Conservation (phyloP, 2,888 invertebrate species). For the Formica aserva region DNA sequence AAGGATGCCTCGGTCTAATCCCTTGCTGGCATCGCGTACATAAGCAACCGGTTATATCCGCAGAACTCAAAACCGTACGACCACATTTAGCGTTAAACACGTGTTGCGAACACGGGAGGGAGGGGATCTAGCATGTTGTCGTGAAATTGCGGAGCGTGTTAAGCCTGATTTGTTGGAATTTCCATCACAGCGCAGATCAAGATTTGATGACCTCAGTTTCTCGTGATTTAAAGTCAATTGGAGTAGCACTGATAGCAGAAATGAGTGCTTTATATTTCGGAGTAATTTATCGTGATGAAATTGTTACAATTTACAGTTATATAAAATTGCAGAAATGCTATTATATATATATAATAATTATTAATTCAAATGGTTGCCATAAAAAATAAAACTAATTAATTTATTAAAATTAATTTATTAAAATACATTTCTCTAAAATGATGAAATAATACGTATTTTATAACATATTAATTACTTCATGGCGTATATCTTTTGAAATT, state of each 20-base stretch:
- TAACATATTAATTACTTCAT: background rate
- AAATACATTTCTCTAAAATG: background rate
- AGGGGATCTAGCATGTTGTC: background rate
- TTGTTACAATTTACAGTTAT: background rate
- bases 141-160: conserved; percentile 32
- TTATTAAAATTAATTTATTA: conserved; percentile 5
- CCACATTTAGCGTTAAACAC: conserved; percentile 28
- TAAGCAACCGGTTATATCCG: conserved; percentile 42
- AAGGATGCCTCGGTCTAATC: conserved; percentile 33
- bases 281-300: background rate
- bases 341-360: background rate
- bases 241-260: background rate
- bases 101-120: background rate
- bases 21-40: conserved; percentile 7
- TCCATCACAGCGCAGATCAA: background rate
- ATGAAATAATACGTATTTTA: background rate
- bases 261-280: background rate
- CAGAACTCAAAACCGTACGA: conserved; percentile 15
- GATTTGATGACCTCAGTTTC: background rate
- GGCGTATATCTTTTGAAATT: background rate
- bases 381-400: background rate
- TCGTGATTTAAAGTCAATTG: background rate
- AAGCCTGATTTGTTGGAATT: conserved; percentile 16
- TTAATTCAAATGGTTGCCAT: background rate
- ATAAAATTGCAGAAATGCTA: background rate